Percentiles rank a stretch among this genome's conserved stretches.
phyloP scores from a whole-genome alignment of 37 sponge, comb jelly and placozoan genomes.

The Lycopodina hypogea region DNA sequence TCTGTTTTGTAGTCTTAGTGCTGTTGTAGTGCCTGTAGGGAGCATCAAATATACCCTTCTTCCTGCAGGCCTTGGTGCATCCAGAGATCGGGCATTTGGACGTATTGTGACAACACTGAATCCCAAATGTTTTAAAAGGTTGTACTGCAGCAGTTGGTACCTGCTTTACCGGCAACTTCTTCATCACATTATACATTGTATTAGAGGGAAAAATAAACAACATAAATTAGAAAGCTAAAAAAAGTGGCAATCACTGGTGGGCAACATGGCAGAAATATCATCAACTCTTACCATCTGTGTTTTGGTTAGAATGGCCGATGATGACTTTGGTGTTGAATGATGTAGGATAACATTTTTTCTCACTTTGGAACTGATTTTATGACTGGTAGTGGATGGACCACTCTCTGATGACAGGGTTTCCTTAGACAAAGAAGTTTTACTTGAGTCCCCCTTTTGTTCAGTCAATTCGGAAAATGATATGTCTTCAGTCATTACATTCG shows the following conservation, averaged over 20 bases:
- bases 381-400: not conserved
- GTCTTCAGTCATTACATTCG: too few relatives aligned
- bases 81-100: slow-evolving; percentile 65
- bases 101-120: slow-evolving; percentile 68
- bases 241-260: not conserved
- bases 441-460: too few relatives aligned
- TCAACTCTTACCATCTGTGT: slow-evolving; percentile 21
- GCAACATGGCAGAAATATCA: not conserved
- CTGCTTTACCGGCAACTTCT: slow-evolving; percentile 7
- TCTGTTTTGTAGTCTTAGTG: not conserved
- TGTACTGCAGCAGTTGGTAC: not conserved
- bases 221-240: not conserved
- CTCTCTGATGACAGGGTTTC: not conserved
- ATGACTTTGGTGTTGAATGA: not conserved
- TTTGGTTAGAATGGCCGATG: slow-evolving; percentile 11
- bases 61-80: slow-evolving; percentile 78
- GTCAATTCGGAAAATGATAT: not conserved
- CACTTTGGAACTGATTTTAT: not conserved
- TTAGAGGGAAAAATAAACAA: not conserved
- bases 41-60: slow-evolving; percentile 57
- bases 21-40: slow-evolving; percentile 80
- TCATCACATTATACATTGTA: too few relatives aligned
- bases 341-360: not conserved
- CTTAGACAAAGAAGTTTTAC: too few relatives aligned
- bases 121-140: slow-evolving; percentile 65